A percentile compares a stretch with the other conserved stretches of the same genome.
Evolutionary conservation across 2,888 invertebrate genomes (phyloP).

Genomic region (Hemaris fuciformis): DNA sequence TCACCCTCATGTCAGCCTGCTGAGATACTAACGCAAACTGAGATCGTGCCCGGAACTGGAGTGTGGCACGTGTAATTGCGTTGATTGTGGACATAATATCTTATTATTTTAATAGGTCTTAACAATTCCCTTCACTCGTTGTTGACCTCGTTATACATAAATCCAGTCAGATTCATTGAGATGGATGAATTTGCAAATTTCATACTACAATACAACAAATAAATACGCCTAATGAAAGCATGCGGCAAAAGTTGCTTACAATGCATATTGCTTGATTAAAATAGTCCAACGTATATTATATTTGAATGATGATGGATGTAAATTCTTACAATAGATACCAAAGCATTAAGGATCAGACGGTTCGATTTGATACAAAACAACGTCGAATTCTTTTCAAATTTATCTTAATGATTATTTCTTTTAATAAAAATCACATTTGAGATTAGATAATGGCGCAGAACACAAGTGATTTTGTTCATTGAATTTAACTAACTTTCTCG

Average conservation of each 20-base stretch:
- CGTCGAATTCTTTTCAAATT: conserved; percentile 2
- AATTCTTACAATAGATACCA: not conserved
- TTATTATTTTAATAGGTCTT: too few species aligned
- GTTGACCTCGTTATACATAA: too few species aligned
- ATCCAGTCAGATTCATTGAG: too few species aligned
- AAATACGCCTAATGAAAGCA: not conserved
- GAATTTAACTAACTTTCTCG: not conserved
- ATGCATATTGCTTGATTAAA: not conserved
- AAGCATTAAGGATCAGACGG: not conserved
- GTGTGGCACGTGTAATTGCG: too few species aligned
- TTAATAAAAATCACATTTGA: conserved; percentile 18
- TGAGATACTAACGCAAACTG: too few species aligned
- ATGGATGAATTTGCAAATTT: too few species aligned
- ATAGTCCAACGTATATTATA: not conserved
- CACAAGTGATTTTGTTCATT: not conserved
- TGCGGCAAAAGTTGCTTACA: not conserved
- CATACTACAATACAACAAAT: too few species aligned
- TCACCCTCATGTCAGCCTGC: too few species aligned
- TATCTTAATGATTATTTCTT: conserved; percentile 11
- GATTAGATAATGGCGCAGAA: conserved; percentile 31
- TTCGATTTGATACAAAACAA: not conserved
- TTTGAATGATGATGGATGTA: not conserved
- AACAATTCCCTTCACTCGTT: too few species aligned
- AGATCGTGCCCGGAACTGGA: too few species aligned
- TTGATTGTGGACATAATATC: too few species aligned